Conservation (phyloP, 2,888 invertebrate genomes). For the Eupeodes luniger region DNA sequence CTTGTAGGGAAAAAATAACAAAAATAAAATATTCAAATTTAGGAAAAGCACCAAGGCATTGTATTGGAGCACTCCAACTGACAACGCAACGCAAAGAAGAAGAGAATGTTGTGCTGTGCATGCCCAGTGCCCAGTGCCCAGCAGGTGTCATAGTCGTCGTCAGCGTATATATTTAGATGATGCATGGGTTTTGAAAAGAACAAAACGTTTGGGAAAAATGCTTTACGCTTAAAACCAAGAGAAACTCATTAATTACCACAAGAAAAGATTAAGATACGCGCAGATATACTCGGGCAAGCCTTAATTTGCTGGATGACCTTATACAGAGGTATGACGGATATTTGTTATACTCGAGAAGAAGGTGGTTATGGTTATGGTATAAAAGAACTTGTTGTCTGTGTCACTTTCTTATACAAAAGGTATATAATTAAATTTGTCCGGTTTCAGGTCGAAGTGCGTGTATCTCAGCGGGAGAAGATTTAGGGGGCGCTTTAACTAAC, state of each 20-base stretch:
- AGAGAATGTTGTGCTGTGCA: constrained; percentile 25
- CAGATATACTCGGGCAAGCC: constrained; percentile 20
- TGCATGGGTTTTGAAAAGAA: constrained; percentile 51
- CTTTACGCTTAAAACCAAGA: constrained; percentile 42
- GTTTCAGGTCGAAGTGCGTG: constrained; percentile 34
- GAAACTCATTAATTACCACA: constrained; percentile 63
- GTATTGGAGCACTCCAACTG: constrained; percentile 10
- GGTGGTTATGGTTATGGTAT: constrained; percentile 29
- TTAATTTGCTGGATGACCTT: constrained; percentile 55
- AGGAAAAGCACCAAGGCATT: constrained; percentile 38
- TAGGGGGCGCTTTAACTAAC: constrained; percentile 43
- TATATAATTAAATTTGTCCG: constrained; percentile 69
- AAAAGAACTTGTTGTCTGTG: constrained; percentile 28
- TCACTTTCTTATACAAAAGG: constrained; percentile 42
- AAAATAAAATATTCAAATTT: constrained; percentile 56
- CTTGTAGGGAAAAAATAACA: constrained; percentile 21
- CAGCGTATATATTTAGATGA: constrained; percentile 41
- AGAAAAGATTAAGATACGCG: constrained; percentile 27
- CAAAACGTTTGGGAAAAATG: constrained; percentile 60
- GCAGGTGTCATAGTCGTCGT: constrained; percentile 62
- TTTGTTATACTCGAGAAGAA: constrained; percentile 1
- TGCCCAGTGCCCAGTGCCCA: constrained; percentile 56
- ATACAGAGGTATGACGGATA: not conserved
- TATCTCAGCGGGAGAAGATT: constrained; percentile 54
- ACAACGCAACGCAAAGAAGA: not conserved